Base-by-base conservation (phyloP, 2,888 invertebrate species). In the Sturmia bella region DNA sequence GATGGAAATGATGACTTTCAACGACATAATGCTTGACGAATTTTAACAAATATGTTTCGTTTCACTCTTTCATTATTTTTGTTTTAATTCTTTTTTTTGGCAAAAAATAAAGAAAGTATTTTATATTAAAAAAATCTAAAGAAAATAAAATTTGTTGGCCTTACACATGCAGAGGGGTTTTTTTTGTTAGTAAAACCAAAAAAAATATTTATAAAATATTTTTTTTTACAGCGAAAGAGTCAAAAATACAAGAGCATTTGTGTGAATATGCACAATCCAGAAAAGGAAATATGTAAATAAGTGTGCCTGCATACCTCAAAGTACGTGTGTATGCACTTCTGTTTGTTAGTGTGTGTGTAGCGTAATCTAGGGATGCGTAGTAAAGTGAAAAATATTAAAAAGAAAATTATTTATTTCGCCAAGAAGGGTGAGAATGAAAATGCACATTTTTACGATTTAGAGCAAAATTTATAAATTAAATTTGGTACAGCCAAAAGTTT, bases 1-100 rank as follows among this genome's bases (percentile, higher is more conserved):
- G 54, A 59, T 61, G 57, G 54, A 13, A 54, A 64, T 56, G 63
- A 61, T n/a, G 76, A 63, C 13, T 37, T 68, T 69, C 52, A 52
- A 79, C 80, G 41, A 74, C 56, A 69, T 57, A 64, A 74, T 57
- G 81, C 69, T 77, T 82, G 81, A 77, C 57, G 77, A 74, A 77
- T 69, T 77, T 77, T n/a, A 56, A 56, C 72, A 76, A 80, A 69
- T 43, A 50, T 57, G 27, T 66, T 75, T 57, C 13, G 54, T 66
- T 66, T 27, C 63, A 13, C 21, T 59, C 24, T 21, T 59, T 24
- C 39, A 9, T 39, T 43, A 11, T 74, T 50, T 12, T 43, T 70
- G 48, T 57, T 70, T 59, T 75, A n/a, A 21, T 13, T 74, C 41
- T 12, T 43, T 70, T 63, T 57, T 70, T 59, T 70, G 54, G 39